Percentiles rank a stretch among this genome's conserved stretches.
Evolutionary conservation across 1,140 invertebrate species (phyloP).

Genomic region (Phymastichus coffea): DNA sequence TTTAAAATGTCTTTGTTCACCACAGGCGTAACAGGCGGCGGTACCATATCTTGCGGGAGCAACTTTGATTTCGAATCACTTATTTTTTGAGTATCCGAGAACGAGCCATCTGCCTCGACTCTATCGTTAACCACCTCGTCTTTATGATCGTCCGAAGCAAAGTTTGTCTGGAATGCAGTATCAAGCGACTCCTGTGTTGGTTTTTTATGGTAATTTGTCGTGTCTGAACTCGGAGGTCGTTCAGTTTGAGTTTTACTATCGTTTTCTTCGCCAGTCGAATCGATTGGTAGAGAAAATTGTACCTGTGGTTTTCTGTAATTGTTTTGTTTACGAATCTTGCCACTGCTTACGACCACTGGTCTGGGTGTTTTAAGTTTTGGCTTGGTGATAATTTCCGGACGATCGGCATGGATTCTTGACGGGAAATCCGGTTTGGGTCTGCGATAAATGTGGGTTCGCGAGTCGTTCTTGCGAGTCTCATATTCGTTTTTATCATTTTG

Average conservation of each 20-base stretch:
- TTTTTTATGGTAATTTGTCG: constrained; percentile 31
- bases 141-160: constrained; percentile 33
- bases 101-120: constrained; percentile 13
- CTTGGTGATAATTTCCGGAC: constrained; percentile 50
- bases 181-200: constrained; percentile 38
- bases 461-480: constrained; percentile 8
- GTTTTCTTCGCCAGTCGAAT: constrained; percentile 42
- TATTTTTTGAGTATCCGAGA: constrained; percentile 18
- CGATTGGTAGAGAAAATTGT: constrained; percentile 46
- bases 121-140: constrained; percentile 18
- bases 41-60: constrained; percentile 49
- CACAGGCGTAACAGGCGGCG: constrained; percentile 39
- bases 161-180: constrained; percentile 45
- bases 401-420: constrained; percentile 45
- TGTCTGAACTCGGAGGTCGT: constrained; percentile 39
- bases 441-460: not conserved
- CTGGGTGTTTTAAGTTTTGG: constrained; percentile 43
- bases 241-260: constrained; percentile 46
- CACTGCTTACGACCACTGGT: constrained; percentile 45
- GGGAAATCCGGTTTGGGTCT: not conserved
- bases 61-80: constrained; percentile 32
- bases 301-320: constrained; percentile 34
- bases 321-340: constrained; percentile 29
- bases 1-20: constrained; percentile 10
- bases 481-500: constrained; percentile 2